phyloP scores from a whole-genome alignment of 2,888 invertebrate genomes.

The Lithophane ornitopus region DNA sequence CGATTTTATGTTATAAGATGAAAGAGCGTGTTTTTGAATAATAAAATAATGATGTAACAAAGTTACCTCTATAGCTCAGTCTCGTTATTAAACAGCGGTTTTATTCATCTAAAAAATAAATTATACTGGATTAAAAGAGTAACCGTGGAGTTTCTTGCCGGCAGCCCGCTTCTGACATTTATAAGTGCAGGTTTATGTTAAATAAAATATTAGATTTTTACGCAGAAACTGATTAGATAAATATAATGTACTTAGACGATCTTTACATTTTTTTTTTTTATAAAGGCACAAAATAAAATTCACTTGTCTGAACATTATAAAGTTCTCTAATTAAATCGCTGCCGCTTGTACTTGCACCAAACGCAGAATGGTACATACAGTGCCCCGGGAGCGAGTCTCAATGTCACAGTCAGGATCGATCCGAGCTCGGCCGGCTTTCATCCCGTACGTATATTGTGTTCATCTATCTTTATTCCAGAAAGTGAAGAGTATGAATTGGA shows the following conservation, averaged over 20 bases:
- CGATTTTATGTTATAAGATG: background rate
- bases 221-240: too few relatives aligned
- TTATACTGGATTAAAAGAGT: background rate
- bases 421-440: conserved; percentile 19
- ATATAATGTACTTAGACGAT: background rate
- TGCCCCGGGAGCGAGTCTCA: conserved; percentile 67
- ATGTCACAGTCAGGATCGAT: conserved; percentile 74
- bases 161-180: too few relatives aligned
- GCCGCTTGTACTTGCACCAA: conserved; percentile 42
- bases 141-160: too few relatives aligned
- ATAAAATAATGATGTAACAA: background rate
- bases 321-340: conserved; percentile 46
- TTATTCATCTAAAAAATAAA: background rate
- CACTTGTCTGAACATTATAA: background rate
- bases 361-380: conserved; percentile 46
- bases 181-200: too few relatives aligned
- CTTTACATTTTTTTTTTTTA: background rate
- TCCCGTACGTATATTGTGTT: conserved; percentile 12
- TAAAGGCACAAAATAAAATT: background rate
- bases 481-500: background rate
- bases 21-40: background rate
- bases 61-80: too few relatives aligned
- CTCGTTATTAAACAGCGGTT: too few relatives aligned
- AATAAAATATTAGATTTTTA: too few relatives aligned
- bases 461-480: background rate